These are phyloP conservation scores for Spondyliosoma cantharus DNA, from an alignment of 2,797 vertebrate genomes.

Conservation along the genomic window DNA sequence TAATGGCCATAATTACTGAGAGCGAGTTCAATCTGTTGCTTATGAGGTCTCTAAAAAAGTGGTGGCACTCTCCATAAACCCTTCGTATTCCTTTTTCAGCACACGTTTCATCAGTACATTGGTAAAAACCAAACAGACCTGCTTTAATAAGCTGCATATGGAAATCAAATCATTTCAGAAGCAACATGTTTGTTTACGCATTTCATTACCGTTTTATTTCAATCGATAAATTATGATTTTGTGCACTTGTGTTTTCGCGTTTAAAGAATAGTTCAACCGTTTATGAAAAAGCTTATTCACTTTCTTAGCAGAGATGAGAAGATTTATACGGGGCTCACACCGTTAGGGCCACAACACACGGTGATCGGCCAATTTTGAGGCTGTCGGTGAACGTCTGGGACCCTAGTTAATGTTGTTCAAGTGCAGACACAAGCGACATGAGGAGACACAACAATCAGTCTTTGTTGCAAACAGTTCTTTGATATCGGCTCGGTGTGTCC, in stretches of 20 bases:
- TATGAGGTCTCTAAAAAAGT: constrained; percentile 19
- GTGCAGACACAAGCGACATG: no score
- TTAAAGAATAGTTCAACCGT: no score
- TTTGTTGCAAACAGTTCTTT: no score
- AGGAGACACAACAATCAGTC: no score
- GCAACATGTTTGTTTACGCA: constrained; percentile 18
- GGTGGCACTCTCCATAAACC: constrained; percentile 29
- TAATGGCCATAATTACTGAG: constrained; percentile 21
- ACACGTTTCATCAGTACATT: background rate
- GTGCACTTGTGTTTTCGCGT: background rate
- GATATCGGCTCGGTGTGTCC: no score
- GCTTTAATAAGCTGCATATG: background rate
- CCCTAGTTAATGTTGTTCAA: no score
- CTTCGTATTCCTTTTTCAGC: constrained; percentile 4
- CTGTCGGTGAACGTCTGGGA: no score
- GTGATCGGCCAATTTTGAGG: no score
- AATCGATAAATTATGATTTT: background rate
- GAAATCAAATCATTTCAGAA: constrained; percentile 16
- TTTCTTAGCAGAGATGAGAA: no score
- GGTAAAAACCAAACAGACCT: background rate
- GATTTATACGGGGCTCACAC: background rate
- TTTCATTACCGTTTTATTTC: background rate
- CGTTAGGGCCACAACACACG: no score
- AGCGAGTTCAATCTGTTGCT: constrained; percentile 24
- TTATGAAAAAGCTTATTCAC: no score